Evolutionary conservation across 1,140 invertebrate species (phyloP).

Genomic region (Coenobita brevimanus): DNA sequence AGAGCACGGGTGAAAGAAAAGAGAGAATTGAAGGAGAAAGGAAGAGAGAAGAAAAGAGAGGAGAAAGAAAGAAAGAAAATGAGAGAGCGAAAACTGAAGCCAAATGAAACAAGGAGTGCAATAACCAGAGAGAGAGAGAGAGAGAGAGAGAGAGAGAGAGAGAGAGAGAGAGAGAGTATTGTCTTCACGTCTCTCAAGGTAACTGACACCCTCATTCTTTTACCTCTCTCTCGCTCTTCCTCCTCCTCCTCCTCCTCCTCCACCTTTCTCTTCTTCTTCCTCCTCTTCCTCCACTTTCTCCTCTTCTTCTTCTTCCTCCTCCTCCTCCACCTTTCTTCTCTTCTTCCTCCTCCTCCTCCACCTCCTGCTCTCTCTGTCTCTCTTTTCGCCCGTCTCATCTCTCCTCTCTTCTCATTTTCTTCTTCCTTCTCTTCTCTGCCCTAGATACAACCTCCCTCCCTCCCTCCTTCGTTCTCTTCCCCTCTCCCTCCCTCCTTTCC

Average conservation of each 20-base stretch:
- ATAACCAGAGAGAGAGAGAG: neutral
- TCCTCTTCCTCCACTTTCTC: neutral
- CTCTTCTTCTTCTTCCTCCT: neutral
- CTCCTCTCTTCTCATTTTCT: neutral
- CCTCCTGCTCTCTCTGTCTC: neutral
- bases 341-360: too few relatives aligned
- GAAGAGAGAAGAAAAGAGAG: conserved; percentile 11
- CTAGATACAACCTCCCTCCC: neutral
- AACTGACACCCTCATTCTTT: neutral
- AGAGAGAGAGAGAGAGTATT: neutral
- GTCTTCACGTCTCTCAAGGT: neutral
- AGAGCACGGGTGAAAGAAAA: neutral
- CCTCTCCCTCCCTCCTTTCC: neutral
- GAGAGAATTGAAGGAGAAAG: neutral
- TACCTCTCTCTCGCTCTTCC: conserved; percentile 15
- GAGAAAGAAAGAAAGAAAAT: neutral
- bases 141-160: neutral
- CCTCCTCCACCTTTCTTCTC: too few relatives aligned
- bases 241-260: conserved; percentile 3
- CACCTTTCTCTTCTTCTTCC: neutral
- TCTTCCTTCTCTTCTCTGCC: too few relatives aligned
- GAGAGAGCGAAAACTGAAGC: conserved; percentile 14
- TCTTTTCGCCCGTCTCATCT: neutral
- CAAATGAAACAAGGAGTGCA: neutral
- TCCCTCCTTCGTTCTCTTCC: neutral